Evolutionary conservation across 2,113 vertebrate species (phyloP), one percentile per base, ranked within the genome.

Genomic region (Rhodinocichla rosea): DNA sequence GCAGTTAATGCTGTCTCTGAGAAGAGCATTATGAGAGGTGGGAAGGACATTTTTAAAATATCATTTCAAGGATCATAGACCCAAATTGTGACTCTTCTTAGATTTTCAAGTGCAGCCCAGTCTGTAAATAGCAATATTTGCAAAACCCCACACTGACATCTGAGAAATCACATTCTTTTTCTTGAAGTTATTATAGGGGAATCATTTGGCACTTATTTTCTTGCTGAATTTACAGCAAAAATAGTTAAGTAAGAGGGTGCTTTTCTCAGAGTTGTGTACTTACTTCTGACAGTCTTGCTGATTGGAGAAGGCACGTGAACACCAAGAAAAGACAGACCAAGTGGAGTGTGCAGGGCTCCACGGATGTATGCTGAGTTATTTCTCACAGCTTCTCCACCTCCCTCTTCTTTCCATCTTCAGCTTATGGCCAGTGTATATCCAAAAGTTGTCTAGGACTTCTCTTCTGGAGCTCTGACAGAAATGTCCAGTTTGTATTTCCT

Each of bases 191-290:
- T 74, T 83, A 39, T 13, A 59, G 33, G 22, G 60, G 40, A 74
- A 86, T 83, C 6, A 32, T 74, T 94, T 71, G 67, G 37, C 40
- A 20, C 39, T 85, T 89, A 59, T 16, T 92, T 94, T 45, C 52
- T 76, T 92, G 55, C 40, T 73, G 81, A 64, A 82, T 92, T 71
- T 87, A 68, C 23, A 73, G 78, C 50, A 83, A 62, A 87, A 91
- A 6, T 10, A 53, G 55, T 76, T n/a, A 39, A 76, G 22, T 67
- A 69, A 86, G 60, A 92, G 40, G 33, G 15, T 67, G 21, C 52
- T 91, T 85, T 73, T 83, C 63, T 83, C 50, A 67, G 75, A 85
- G 75, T 59, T 78, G 60, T n/a, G 52, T 82, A 73, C 75, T 76
- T 95, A 76, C 63, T 91, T 87, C 59, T 93, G 52, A 23, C 30